phyloP scores from a whole-genome alignment of 2,113 vertebrate genomes.

The Pongo abelii region DNA sequence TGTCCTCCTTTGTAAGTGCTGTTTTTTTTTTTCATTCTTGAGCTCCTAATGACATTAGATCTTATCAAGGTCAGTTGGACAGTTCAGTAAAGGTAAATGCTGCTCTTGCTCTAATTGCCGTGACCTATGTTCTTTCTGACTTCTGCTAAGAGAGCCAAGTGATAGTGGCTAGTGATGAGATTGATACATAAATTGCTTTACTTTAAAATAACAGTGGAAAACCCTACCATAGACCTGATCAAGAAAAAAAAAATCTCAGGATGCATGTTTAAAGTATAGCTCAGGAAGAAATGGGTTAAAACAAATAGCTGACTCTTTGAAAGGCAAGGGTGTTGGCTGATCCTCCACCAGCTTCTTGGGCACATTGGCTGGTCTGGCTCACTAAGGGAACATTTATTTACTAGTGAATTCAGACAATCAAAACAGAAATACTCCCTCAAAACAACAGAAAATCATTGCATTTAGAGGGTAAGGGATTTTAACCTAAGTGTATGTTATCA shows the following conservation, averaged over 20 bases:
- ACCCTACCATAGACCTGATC: background rate
- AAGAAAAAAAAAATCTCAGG: too few relatives aligned
- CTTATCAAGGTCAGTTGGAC: background rate
- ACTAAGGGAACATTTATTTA: background rate
- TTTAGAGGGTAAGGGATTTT: background rate
- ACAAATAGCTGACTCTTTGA: background rate
- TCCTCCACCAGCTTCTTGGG: background rate
- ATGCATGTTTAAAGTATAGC: background rate
- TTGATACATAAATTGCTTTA: background rate
- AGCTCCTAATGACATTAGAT: background rate
- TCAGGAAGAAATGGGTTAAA: background rate
- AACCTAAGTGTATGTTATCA: background rate
- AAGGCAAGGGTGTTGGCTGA: rapidly evolving
- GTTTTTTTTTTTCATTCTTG: background rate
- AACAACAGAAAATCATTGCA: background rate
- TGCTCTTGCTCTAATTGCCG: rapidly evolving
- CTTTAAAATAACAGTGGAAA: background rate
- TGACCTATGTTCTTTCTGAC: background rate
- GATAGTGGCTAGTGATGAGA: background rate
- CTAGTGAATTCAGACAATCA: background rate
- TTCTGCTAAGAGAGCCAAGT: background rate
- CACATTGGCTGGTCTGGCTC: background rate
- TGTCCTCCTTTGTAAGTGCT: background rate
- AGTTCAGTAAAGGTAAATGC: background rate
- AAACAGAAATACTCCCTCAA: background rate